Evolutionary conservation across 2,888 invertebrate genomes (phyloP), one percentile per base, ranked within the genome.

Genomic region (Tromatobia lineatoria): DNA sequence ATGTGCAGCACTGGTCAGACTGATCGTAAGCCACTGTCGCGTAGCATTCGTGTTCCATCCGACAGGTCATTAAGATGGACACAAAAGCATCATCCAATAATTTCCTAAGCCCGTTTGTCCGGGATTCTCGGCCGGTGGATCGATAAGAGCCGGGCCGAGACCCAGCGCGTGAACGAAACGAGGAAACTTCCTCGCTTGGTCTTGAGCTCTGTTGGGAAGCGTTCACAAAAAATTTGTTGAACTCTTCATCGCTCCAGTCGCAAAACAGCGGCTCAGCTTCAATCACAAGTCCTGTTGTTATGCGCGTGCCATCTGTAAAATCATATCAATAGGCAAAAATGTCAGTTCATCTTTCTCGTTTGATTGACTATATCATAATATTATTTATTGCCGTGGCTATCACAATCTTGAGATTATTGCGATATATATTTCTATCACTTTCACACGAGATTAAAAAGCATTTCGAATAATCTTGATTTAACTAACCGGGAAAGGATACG

Each of bases 1-100:
- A 83, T 77, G 85, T 87, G 85, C 90, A 92, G 77, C 78, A 87
- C 79, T 88, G 88, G 80, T 87, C 92, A 42, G 91, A 89, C 89
- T 94, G 94, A 87, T 95, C 94, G 81, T 95, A 92, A 61, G 92
- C 93, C 20, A 95, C 92, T n/a, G 94, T 94, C n/a, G 95, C 94
- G 87, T 95, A 95, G 91, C 95, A 94, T 47, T 92, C 90, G 92
- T 95, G 95, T 89, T 95, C 95, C 82, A 94, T 91, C 42, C 89
- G 89, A 84, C 90, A 89, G 79, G 87, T 90, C 86, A 92, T 88
- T 69, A 90, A 80, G 70, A 93, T 87, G 38, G 92, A 91, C 77
- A 93, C 91, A 86, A 93, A 93, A 80, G 87, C 87, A 76, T 91
- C 91, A 18, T 38, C 84, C 85, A 83, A 87, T 89, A 87, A 89